These are phyloP conservation scores for Festucalex cinctus DNA, from an alignment of 2,113 vertebrate genomes.

Conservation along the genomic window DNA sequence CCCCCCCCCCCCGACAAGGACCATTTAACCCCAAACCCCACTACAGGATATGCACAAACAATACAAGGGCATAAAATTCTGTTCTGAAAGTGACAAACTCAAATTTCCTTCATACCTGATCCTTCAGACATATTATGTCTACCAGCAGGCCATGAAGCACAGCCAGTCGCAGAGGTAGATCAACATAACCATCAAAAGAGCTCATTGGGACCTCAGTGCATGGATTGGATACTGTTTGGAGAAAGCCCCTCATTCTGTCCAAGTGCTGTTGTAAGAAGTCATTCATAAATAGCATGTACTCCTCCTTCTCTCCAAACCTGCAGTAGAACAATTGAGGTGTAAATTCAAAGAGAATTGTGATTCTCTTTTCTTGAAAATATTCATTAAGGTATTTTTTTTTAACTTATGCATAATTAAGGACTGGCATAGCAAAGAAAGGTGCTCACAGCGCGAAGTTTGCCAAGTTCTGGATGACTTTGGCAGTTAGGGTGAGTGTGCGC, in stretches of 20 bases:
- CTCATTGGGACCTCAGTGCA: constrained; percentile 70
- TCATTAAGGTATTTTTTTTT: not conserved
- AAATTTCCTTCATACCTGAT: constrained; percentile 73
- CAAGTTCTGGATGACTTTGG: constrained; percentile 95
- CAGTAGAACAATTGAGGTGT: not conserved
- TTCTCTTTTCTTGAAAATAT: not conserved
- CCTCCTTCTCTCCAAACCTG: constrained; percentile 96
- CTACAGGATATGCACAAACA: too few relatives aligned
- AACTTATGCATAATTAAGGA: not conserved
- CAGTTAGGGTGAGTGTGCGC: constrained; percentile 85
- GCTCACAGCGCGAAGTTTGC: constrained; percentile 89
- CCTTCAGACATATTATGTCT: constrained; percentile 78
- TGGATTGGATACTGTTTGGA: constrained; percentile 76
- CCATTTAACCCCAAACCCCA: too few relatives aligned
- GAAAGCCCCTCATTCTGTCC: constrained; percentile 80
- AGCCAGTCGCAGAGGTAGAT: constrained; percentile 86
- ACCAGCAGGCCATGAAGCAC: constrained; percentile 87
- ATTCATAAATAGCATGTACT: constrained; percentile 97
- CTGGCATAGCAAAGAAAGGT: not conserved
- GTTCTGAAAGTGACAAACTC: not conserved
- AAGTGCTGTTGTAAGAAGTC: constrained; percentile 83
- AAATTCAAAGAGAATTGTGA: not conserved
- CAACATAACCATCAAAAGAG: constrained; percentile 81
- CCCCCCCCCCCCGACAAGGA: too few relatives aligned
- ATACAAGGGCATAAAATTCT: not conserved